Percentiles rank a stretch among this genome's conserved stretches.
Evolutionary conservation across 2,888 invertebrate species (phyloP).

Genomic region (Acanthosepion pharaonis): DNA sequence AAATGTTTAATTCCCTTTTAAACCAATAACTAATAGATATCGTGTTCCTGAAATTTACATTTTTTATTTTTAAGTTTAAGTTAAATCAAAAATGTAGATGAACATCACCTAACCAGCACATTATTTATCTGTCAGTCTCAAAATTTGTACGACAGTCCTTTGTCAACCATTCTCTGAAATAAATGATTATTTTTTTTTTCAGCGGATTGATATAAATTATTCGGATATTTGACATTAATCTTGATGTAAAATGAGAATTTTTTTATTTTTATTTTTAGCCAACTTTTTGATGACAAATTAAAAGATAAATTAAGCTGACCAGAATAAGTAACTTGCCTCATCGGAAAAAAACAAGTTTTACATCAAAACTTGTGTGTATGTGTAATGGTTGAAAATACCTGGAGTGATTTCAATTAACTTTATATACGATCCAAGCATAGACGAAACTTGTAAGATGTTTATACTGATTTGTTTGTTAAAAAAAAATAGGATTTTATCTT

Average conservation of each 20-base stretch:
- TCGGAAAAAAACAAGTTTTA: not conserved
- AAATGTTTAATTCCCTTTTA: too few relatives aligned
- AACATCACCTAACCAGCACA: too few relatives aligned
- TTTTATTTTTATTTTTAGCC: too few relatives aligned
- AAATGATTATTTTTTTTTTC: not conserved
- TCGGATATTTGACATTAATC: not conserved
- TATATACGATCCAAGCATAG: not conserved
- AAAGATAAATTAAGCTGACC: not conserved
- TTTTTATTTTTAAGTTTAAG: too few relatives aligned
- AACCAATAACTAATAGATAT: too few relatives aligned
- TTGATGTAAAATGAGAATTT: not conserved
- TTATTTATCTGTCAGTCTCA: not conserved
- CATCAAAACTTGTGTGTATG: not conserved
- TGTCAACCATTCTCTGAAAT: not conserved
- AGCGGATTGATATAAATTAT: not conserved
- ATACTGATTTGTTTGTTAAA: not conserved
- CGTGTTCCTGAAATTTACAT: too few relatives aligned
- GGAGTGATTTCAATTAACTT: not conserved
- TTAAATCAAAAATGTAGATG: too few relatives aligned
- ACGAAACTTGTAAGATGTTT: not conserved
- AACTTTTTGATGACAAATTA: not conserved
- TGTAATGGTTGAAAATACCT: not conserved
- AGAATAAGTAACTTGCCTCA: not conserved
- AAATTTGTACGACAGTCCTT: not conserved
- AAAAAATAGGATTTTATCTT: not conserved